Percentiles rank a stretch among this genome's conserved stretches.
Conservation (phyloP, 1,140 invertebrate genomes). For the Neodiprion lecontei region DNA sequence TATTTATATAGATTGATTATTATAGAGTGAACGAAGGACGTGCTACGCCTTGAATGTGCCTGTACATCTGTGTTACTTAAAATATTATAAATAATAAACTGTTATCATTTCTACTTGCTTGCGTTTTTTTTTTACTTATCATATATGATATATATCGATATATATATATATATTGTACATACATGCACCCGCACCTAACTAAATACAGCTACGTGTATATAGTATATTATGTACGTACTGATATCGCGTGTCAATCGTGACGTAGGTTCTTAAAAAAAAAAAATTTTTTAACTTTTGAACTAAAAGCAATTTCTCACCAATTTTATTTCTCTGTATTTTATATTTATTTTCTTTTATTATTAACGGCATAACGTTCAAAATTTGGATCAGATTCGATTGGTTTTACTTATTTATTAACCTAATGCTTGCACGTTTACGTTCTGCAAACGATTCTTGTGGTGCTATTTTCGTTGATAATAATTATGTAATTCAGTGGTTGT, state of each 20-base stretch:
- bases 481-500: too few species aligned
- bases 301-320: conserved; percentile 11
- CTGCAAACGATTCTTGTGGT: too few species aligned
- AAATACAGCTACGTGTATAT: not conserved
- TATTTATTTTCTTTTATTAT: conserved; percentile 13
- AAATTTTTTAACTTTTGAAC: not conserved
- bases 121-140: conserved; percentile 39
- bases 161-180: not conserved
- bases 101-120: conserved; percentile 56
- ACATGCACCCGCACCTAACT: not conserved
- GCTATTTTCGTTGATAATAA: too few species aligned
- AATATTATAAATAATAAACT: conserved; percentile 48
- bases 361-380: conserved; percentile 4
- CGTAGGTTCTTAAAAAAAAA: not conserved
- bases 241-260: too few species aligned
- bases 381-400: too few species aligned
- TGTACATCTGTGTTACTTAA: conserved; percentile 51
- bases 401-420: too few species aligned
- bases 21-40: conserved; percentile 11
- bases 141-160: too few species aligned
- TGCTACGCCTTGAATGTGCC: conserved; percentile 37
- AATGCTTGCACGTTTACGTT: too few species aligned
- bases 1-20: not conserved
- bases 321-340: conserved; percentile 25
- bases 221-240: too few species aligned